Conservation (phyloP, 2,797 vertebrate species). For the Naso thynnoides region DNA sequence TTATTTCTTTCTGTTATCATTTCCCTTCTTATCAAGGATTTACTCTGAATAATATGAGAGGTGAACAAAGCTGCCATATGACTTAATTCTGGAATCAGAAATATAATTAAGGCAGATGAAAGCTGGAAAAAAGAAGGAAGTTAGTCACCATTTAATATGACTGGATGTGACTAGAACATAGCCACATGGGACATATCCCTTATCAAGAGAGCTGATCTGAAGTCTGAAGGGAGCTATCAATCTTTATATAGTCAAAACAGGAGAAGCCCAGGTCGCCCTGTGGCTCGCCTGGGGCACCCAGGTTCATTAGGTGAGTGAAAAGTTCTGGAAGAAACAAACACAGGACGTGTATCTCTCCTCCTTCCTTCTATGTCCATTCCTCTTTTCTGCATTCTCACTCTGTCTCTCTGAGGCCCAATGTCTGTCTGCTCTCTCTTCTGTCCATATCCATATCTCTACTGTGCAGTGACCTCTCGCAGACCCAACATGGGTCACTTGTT, state of each 20-base stretch:
- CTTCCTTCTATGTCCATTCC: slow-evolving; percentile 15
- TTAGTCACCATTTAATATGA: slow-evolving; percentile 36
- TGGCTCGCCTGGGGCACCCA: slow-evolving; percentile 22
- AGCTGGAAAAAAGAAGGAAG: slow-evolving; percentile 30
- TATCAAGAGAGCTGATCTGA: slow-evolving; percentile 51
- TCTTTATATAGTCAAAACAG: slow-evolving; percentile 68
- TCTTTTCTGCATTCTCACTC: slow-evolving; percentile 29
- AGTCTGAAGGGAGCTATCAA: slow-evolving; percentile 59
- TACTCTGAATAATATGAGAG: slow-evolving; percentile 10
- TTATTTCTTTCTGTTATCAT: slow-evolving; percentile 46
- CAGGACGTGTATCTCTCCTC: slow-evolving; percentile 23
- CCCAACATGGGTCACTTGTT: slow-evolving; percentile 68
- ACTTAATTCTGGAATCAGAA: neutral
- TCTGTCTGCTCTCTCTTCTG: slow-evolving; percentile 51
- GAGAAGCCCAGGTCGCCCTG: slow-evolving; percentile 40
- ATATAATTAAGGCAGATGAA: slow-evolving; percentile 8
- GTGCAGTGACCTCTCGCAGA: slow-evolving; percentile 66
- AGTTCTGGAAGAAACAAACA: slow-evolving; percentile 65
- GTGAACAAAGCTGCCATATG: neutral
- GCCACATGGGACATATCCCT: slow-evolving; percentile 67
- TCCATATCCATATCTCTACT: slow-evolving; percentile 59
- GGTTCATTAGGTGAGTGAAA: slow-evolving; percentile 51
- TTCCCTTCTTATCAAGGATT: neutral
- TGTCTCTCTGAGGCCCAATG: slow-evolving; percentile 45
- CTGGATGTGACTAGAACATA: slow-evolving; percentile 39